Evolutionary conservation across 1,140 invertebrate genomes (phyloP), one percentile per base, ranked within the genome.

Genomic region (Megalopta genalis): DNA sequence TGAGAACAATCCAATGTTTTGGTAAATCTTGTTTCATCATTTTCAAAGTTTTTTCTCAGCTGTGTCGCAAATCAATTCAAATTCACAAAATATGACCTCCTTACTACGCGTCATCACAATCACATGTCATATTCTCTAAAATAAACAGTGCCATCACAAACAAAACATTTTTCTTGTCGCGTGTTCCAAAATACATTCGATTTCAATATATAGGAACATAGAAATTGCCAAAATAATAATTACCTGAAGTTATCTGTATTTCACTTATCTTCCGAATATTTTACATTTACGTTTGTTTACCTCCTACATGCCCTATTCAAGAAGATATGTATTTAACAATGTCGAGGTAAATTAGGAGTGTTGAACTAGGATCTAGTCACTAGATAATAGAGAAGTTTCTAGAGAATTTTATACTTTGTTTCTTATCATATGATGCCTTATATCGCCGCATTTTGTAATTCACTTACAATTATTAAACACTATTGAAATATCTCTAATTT

Each of bases 21-120:
- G 89, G 88, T 9, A 90, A 57, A n/a, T 82, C 82, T n/a, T 37
- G 37, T n/a, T 87, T 87, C 32, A 71, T 83, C 84, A 86, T 86
- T 0, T 54, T 78, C 25, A 9, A 59, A 46, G 9, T 14, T 27
- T 7, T 72, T 7, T 23, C 54, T 18, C 2, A 18, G 16, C n/a
- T 18, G 4, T 2, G n/a, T 9, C 0, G 4, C n/a, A 62, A 77
- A 18, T 39, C 18, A 27, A 37, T 27, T 42, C 10, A 5, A n/a
- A 16, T 54, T 42, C 9, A 23, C 1, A 2, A 25, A 54, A 23
- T 23, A 32, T 21, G 27, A 57, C 32, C 5, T 39, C n/a, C 39
- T 54, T 54, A 46, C 16, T 72, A 52, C 32, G 37, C 37, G 12
- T 72, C 76, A 77, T 64, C 32, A 64, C 57, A 64, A 3, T 49